Conservation (phyloP, 2,888 invertebrate species). For the Amphimallon solstitiale region DNA sequence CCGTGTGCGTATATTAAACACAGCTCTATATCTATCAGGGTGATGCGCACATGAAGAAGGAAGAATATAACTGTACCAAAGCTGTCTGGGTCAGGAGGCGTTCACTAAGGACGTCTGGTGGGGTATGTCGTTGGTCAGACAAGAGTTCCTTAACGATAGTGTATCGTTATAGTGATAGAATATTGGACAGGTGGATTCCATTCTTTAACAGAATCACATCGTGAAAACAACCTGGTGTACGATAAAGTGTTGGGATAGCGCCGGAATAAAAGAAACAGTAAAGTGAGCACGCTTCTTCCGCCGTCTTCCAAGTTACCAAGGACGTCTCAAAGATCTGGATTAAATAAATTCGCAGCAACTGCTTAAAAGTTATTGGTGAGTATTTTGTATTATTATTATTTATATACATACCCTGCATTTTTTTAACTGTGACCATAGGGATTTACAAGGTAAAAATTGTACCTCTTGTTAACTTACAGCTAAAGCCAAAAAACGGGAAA, state of each 20-base stretch:
- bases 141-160: slow-evolving; percentile 45
- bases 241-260: neutral
- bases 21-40: slow-evolving; percentile 42
- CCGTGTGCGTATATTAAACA: neutral
- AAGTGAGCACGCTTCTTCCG: slow-evolving; percentile 59
- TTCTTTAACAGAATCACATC: slow-evolving; percentile 54
- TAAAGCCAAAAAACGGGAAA: too few species aligned
- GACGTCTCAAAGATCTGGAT: slow-evolving; percentile 6
- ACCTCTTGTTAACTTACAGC: too few species aligned
- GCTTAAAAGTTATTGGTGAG: too few species aligned
- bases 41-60: slow-evolving; percentile 56
- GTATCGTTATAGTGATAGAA: slow-evolving; percentile 51
- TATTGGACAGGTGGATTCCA: slow-evolving; percentile 66
- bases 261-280: slow-evolving; percentile 42
- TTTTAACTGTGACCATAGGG: too few species aligned
- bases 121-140: slow-evolving; percentile 47
- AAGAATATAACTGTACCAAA: slow-evolving; percentile 64
- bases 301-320: slow-evolving; percentile 20
- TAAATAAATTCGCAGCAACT: neutral
- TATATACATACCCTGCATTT: too few species aligned
- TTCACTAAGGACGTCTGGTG: slow-evolving; percentile 55
- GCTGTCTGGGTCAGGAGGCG: slow-evolving; percentile 70
- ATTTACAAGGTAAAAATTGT: too few species aligned
- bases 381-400: too few species aligned
- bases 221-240: slow-evolving; percentile 23